phyloP scores from a whole-genome alignment of 2,888 invertebrate species.

The Buathra laborator region DNA sequence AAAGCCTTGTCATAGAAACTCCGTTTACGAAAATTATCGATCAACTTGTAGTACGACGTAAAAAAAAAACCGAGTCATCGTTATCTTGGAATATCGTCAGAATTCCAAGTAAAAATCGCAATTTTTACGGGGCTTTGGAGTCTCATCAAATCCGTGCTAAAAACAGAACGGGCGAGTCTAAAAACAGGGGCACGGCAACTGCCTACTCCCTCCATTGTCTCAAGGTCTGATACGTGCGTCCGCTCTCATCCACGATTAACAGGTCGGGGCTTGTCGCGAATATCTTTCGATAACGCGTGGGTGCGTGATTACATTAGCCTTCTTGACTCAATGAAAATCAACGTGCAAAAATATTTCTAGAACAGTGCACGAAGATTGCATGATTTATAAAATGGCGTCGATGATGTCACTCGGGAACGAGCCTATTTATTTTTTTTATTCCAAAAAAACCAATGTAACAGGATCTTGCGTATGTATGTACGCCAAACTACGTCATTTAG shows the following conservation, averaged over 20 bases:
- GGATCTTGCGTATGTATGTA: conserved; percentile 1
- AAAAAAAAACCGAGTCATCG: neutral
- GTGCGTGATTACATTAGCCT: neutral
- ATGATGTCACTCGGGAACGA: conserved; percentile 15
- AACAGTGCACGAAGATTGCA: neutral
- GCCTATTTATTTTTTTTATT: neutral
- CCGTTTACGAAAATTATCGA: neutral
- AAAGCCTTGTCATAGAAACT: neutral
- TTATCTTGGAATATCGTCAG: neutral
- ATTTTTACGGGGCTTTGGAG: conserved; percentile 18
- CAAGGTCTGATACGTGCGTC: conserved; percentile 46
- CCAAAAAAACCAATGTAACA: neutral
- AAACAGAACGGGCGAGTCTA: conserved; percentile 21
- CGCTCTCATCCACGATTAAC: conserved; percentile 8
- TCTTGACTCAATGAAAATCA: neutral
- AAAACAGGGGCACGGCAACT: conserved; percentile 42
- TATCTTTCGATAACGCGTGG: conserved; percentile 4
- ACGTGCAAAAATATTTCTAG: neutral
- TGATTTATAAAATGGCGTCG: conserved; percentile 55
- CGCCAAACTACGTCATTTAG: conserved; percentile 51
- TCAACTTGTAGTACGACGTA: neutral
- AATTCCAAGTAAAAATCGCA: neutral
- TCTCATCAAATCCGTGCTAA: conserved; percentile 14
- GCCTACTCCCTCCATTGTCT: conserved; percentile 54
- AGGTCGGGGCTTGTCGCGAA: conserved; percentile 3